Conservation (phyloP, 2,113 vertebrate genomes). For the Lucifuga dentata region DNA sequence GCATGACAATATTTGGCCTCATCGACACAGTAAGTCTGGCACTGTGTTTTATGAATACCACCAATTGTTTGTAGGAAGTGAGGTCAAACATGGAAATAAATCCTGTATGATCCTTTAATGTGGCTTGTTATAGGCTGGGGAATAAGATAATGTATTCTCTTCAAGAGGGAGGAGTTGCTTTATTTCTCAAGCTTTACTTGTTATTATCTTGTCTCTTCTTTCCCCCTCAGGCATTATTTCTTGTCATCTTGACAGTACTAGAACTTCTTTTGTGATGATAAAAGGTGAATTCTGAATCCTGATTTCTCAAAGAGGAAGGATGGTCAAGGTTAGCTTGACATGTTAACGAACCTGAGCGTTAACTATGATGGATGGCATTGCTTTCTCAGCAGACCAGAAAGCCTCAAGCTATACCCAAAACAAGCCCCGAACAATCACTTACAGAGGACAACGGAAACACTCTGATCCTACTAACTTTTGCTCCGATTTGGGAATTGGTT, state of each 20-base stretch:
- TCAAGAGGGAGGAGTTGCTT: slow-evolving; percentile 36
- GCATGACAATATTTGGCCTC: too few species aligned
- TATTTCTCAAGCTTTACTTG: slow-evolving; percentile 69
- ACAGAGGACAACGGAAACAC: slow-evolving; percentile 43
- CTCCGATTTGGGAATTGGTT: slow-evolving; percentile 7
- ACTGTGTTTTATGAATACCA: too few species aligned
- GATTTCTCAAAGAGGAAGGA: slow-evolving; percentile 57
- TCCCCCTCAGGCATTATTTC: slow-evolving; percentile 68
- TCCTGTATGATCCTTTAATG: too few species aligned
- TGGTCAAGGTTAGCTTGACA: slow-evolving; percentile 79
- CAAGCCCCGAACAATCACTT: slow-evolving; percentile 34
- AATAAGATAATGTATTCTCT: slow-evolving; percentile 52
- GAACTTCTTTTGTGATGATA: slow-evolving; percentile 66
- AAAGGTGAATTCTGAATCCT: slow-evolving; percentile 57
- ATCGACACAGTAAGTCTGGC: too few species aligned
- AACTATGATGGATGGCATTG: slow-evolving; percentile 67
- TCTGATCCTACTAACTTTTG: slow-evolving; percentile 14
- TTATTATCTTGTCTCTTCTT: slow-evolving; percentile 66
- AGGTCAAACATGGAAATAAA: too few species aligned
- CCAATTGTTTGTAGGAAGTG: too few species aligned
- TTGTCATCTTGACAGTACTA: slow-evolving; percentile 78
- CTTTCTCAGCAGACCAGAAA: slow-evolving; percentile 47
- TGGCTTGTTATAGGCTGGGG: not conserved
- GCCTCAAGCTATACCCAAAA: slow-evolving; percentile 53
- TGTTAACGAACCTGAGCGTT: slow-evolving; percentile 71